A percentile compares a stretch with the other conserved stretches of the same genome.
Evolutionary conservation across 2,113 vertebrate genomes (phyloP).

Genomic region (Desmodus rotundus): DNA sequence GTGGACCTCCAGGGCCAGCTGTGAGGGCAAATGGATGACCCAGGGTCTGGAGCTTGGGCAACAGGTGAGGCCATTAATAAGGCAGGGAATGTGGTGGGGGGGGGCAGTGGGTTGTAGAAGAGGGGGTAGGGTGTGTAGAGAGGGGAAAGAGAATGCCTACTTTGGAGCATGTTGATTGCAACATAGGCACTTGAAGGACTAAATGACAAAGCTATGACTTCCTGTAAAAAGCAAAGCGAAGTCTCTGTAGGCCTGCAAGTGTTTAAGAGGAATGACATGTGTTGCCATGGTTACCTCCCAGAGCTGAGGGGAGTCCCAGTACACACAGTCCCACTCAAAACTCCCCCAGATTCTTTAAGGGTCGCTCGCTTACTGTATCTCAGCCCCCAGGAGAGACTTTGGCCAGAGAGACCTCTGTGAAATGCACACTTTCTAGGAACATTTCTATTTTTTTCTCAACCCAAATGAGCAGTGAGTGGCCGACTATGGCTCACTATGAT

Average conservation of each 20-base stretch:
- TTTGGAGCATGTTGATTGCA: not conserved
- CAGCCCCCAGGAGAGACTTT: not conserved
- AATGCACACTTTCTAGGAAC: not conserved
- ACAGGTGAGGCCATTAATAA: not conserved
- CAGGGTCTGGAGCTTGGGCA: not conserved
- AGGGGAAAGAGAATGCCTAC: not conserved
- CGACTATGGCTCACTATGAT: not conserved
- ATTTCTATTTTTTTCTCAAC: conserved; percentile 24
- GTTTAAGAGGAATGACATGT: not conserved
- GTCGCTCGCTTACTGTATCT: not conserved
- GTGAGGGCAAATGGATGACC: not conserved
- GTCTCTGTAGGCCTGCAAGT: not conserved
- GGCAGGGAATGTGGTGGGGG: not conserved
- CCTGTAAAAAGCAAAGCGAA: conserved; percentile 10
- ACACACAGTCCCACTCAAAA: not conserved
- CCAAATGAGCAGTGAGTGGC: not conserved
- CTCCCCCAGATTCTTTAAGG: not conserved
- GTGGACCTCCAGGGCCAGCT: not conserved
- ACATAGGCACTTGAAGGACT: not conserved
- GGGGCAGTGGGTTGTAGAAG: not conserved
- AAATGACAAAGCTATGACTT: conserved; percentile 34
- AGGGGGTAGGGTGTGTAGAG: not conserved
- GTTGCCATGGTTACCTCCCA: conserved; percentile 24
- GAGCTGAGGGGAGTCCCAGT: not conserved
- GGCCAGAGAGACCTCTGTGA: not conserved